These are phyloP conservation scores for Trichoplusia ni DNA, from an alignment of 1,140 invertebrate genomes.

Conservation along the genomic window DNA sequence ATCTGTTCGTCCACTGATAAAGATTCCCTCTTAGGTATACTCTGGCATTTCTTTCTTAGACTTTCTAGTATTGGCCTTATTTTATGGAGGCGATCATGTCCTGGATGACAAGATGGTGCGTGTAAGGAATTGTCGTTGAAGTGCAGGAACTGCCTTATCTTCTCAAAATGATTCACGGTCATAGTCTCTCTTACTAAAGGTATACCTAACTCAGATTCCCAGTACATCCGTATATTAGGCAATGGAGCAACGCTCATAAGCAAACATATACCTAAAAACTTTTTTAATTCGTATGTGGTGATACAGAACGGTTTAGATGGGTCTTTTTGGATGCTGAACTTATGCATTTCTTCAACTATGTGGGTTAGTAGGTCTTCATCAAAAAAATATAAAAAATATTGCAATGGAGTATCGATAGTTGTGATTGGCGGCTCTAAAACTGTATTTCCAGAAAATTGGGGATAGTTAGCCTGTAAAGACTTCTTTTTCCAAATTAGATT, in stretches of 20 bases:
- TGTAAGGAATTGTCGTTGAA: background rate
- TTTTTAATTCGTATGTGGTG: background rate
- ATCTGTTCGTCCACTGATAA: slow-evolving; percentile 48
- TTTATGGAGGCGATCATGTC: background rate
- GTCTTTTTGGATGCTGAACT: slow-evolving; percentile 34
- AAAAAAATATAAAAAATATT: slow-evolving; percentile 38
- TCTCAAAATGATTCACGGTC: no score
- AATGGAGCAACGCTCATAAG: background rate
- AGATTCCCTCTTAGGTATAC: slow-evolving; percentile 4
- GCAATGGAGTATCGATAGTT: slow-evolving; percentile 21
- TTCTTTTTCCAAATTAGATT: no score
- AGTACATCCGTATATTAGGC: slow-evolving; percentile 26
- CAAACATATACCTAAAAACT: background rate
- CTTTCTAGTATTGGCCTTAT: background rate
- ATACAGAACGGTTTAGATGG: slow-evolving; percentile 6
- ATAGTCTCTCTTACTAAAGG: no score
- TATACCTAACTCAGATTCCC: slow-evolving; percentile 25
- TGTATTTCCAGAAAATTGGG: background rate
- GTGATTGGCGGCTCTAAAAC: slow-evolving; percentile 21
- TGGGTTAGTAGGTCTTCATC: slow-evolving; percentile 33
- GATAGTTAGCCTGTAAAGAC: no score
- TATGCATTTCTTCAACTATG: slow-evolving; percentile 31
- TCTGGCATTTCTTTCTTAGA: background rate
- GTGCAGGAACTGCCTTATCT: no score
- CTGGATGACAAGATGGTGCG: background rate